phyloP scores from a whole-genome alignment of 2,888 invertebrate species.

The Lithophane ornitopus region DNA sequence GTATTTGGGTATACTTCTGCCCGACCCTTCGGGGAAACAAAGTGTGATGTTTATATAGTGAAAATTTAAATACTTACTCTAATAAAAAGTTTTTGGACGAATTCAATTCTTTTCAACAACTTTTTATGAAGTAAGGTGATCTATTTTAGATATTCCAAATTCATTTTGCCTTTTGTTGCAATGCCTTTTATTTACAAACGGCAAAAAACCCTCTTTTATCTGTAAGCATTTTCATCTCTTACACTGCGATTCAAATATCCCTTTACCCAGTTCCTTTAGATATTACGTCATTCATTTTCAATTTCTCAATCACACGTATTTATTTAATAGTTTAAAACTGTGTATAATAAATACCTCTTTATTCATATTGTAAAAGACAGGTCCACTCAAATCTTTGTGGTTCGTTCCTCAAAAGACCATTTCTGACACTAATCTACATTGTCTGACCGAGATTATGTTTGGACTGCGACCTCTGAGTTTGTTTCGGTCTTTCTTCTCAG shows the following conservation, averaged over 20 bases:
- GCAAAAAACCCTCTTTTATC: background rate
- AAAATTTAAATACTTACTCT: background rate
- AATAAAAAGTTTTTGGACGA: background rate
- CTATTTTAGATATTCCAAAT: no score
- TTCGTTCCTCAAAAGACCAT: background rate
- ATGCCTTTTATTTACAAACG: background rate
- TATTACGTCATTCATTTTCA: background rate
- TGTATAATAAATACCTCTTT: background rate
- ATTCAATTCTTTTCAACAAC: background rate
- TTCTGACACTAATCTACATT: background rate
- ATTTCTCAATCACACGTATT: background rate
- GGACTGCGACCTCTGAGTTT: background rate
- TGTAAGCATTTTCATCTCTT: background rate
- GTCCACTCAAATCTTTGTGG: background rate
- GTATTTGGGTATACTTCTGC: background rate
- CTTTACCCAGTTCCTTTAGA: background rate
- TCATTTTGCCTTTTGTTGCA: no score
- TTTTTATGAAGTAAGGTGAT: no score
- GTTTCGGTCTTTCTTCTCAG: background rate
- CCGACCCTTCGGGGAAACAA: background rate
- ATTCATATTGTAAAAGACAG: background rate
- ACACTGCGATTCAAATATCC: background rate
- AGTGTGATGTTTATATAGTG: background rate
- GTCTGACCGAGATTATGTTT: no score
- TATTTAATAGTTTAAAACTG: background rate